Evolutionary conservation across 2,888 invertebrate genomes (phyloP), one percentile per base, ranked within the genome.

Genomic region (Eupithecia pulchellata): DNA sequence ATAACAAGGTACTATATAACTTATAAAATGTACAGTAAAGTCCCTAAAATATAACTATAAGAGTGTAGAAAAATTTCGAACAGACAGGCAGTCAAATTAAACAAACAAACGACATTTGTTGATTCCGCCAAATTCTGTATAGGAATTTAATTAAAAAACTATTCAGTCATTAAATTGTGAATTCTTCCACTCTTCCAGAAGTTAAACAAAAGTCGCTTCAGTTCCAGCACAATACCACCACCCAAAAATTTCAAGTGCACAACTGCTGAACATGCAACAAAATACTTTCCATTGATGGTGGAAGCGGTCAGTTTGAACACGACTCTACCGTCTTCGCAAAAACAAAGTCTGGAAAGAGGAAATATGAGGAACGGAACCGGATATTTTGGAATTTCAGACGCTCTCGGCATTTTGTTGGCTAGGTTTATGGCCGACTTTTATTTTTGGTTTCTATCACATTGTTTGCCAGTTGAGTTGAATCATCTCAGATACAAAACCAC

Each of bases 241-340:
- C 2, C 42, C 20, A 3, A 72, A 79, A 74, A 80, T 85, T 86
- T 83, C 86, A 86, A 87, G 85, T 82, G 84, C 84, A 83, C 84
- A 84, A 86, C 79, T 82, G 86, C 87, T 86, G 86, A 88, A 82
- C 82, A 82, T 81, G 88, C 86, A 84, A 86, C 84, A 82, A 84
- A 86, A 87, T 88, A 86, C 85, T 86, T 84, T 81, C 83, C 83
- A 86, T 85, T 86, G 83, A 86, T 77, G 83, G 78, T 81, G 77
- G 84, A 84, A 87, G 85, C 85, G 89, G 88, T 88, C 88, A 89
- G 84, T 85, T 84, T 83, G 80, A 84, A 77, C 82, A 77, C 74
- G 81, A 82, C 79, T 85, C 79, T 78, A 78, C 78, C 42, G 42
- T 47, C 42, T 81, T 78, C 77, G 77, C 79, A 79, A 84, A 85